These are phyloP conservation scores for Drosophila sp. DNA, from an alignment of 1,140 invertebrate species.

Conservation along the genomic window DNA sequence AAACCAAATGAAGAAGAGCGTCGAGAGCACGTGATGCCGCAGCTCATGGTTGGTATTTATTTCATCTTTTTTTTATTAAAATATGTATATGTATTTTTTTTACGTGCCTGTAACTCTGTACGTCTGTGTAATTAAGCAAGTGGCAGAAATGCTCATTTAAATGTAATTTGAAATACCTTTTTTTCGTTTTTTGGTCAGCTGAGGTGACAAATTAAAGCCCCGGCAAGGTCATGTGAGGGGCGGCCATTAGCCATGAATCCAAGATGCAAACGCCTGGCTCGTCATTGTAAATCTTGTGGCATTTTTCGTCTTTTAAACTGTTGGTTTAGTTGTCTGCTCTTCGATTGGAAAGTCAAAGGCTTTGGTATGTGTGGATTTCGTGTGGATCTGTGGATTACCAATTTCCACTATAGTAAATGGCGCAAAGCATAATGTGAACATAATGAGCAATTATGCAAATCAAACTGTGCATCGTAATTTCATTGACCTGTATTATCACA, in stretches of 20 bases:
- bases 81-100: slow-evolving; percentile 12
- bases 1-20: slow-evolving; percentile 47
- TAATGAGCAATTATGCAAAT: slow-evolving; percentile 40
- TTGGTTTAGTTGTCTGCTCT: slow-evolving; percentile 36
- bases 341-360: slow-evolving; percentile 71
- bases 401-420: slow-evolving; percentile 54
- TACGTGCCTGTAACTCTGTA: slow-evolving; percentile 25
- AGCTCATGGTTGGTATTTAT: slow-evolving; percentile 41
- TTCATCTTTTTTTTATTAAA: slow-evolving; percentile 43
- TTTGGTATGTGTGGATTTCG: slow-evolving; percentile 22
- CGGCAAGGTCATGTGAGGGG: slow-evolving; percentile 78
- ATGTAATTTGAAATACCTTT: slow-evolving; percentile 69
- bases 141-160: slow-evolving; percentile 71
- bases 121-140: slow-evolving; percentile 63
- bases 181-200: slow-evolving; percentile 60
- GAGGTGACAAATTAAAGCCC: slow-evolving; percentile 78
- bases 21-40: slow-evolving; percentile 66
- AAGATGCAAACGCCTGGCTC: slow-evolving; percentile 15
- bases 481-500: slow-evolving; percentile 41
- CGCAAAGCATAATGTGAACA: slow-evolving; percentile 43
- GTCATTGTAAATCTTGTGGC: slow-evolving; percentile 47
- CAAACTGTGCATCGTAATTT: slow-evolving; percentile 16
- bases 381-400: slow-evolving; percentile 11
- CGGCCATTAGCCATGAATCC: slow-evolving; percentile 77
- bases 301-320: slow-evolving; percentile 36